Evolutionary conservation across 1,140 invertebrate genomes (phyloP), one percentile per base, ranked within the genome.

Genomic region (Calephelis nemesis): DNA sequence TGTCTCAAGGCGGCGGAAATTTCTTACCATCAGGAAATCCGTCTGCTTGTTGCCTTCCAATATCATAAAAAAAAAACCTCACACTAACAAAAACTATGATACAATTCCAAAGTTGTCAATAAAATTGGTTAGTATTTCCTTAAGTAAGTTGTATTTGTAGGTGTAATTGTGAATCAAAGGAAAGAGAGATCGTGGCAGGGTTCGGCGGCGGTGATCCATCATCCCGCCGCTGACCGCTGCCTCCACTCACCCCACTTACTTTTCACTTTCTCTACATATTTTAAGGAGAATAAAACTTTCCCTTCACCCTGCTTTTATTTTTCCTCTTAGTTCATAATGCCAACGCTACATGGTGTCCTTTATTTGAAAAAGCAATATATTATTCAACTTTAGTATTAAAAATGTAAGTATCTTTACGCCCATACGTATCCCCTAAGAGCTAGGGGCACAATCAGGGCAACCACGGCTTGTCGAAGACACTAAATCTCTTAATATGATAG

Each of bases 261-360:
- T 91, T 91, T 91, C 88, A 91, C 88, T 91, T 89, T 91, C 88
- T 90, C 88, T 91, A 91, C 88, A 91, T 91, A 91, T 90, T 91
- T 91, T 90, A 90, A 91, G 84, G 80, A 87, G 84, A 87, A 83
- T 86, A 84, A 88, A 91, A 89, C 83, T 85, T 91, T 91, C 79
- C 76, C 78, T 82, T 84, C 76, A 74, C 78, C 80, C 79, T 78
- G 76, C 73, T 81, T 84, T 85, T 86, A 87, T 86, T 87, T 82
- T 85, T 79, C 75, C 78, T 75, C 71, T 72, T 62, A 67, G 42
- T 52, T 71, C 54, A 65, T 77, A 71, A 70, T 67, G 73, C 65
- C 73, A 72, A 65, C 47, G 65, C 68, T 70, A 75, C 72, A 73
- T 62, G 62, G 42, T 47, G 65, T 54, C 10, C 30, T 54, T 54